Base-by-base conservation (phyloP, 2,113 vertebrate genomes). In the Xenopus laevis region DNA sequence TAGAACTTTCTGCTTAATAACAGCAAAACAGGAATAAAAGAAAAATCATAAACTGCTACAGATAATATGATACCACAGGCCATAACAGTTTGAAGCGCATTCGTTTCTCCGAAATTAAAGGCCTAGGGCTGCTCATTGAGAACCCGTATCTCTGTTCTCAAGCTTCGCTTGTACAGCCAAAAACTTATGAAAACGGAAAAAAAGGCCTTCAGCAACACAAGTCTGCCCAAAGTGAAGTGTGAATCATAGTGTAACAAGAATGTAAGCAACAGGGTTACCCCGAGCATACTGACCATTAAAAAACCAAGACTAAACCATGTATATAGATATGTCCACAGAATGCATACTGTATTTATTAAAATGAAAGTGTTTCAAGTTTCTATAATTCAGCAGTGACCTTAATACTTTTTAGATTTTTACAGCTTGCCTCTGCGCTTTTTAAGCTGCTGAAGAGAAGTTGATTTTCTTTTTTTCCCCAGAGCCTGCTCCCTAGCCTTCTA, bases 401-500 rank as follows among this genome's bases (percentile, higher is more conserved):
- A 60, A 60, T 23, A 60, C 58, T 23, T 60, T 16, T 5, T 23
- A 16, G 27, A 57, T 13, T 8, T 27, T 1, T 79, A 10, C 10
- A 46, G 1, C 20, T 77, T 17, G 20, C 33, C 21, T 70, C 4
- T 60, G 10, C 53, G 12, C 13, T 21, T 10, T 40, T 27, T 40
- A 46, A 62, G 40, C 15, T 21, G 30, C 5, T 46, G 9, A 61
- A 55, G 76, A 58, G 23, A 78, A 75, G 21, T 10, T 58, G 69
- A 68, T 60, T 58, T 72, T 50, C 68, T 7, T 57, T 5, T 17
- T 55, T 55, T 55, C 15, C 53, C 53, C 17, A 9, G 10, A 33
- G 27, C 52, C 70, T 77, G 0, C 20, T 71, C 69, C 47, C 33
- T 30, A 65, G 5, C 47, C 71, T 20, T 45, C 60, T 78, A 65